A percentile compares a stretch with the other conserved stretches of the same genome.
phyloP scores from a whole-genome alignment of 2,113 vertebrate genomes.

The Prietella phreatophila region DNA sequence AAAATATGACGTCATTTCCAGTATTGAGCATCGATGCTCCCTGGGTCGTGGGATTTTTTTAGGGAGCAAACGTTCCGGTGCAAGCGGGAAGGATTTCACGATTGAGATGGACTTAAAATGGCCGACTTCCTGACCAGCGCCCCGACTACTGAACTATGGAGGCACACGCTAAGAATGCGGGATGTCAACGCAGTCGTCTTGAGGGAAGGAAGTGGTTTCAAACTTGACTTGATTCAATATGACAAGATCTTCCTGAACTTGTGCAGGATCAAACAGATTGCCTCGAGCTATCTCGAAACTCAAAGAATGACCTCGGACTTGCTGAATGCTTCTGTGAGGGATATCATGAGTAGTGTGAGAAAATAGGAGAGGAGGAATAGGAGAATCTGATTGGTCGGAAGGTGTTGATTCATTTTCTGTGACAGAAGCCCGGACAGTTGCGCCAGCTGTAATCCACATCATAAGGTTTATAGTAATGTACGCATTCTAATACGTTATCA shows the following conservation, averaged over 20 bases:
- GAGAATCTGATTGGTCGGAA: not conserved
- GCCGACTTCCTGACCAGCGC: too few species aligned
- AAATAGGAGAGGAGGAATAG: not conserved
- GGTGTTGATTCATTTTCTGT: not conserved
- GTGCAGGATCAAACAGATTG: not conserved
- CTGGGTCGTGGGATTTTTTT: too few species aligned
- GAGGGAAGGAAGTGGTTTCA: not conserved
- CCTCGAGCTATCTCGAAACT: not conserved
- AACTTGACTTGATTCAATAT: slow-evolving; percentile 2
- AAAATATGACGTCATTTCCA: too few species aligned
- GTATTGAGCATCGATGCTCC: too few species aligned
- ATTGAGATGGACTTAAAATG: too few species aligned
- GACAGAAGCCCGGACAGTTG: not conserved
- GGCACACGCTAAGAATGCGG: not conserved
- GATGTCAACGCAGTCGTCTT: not conserved
- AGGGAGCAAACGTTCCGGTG: too few species aligned
- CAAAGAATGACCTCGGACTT: not conserved
- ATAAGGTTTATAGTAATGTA: not conserved
- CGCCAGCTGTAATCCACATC: not conserved
- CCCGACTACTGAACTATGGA: too few species aligned
- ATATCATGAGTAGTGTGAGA: too few species aligned
- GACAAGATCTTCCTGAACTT: not conserved
- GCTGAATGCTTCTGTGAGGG: not conserved
- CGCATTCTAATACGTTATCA: not conserved
- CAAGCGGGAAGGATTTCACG: too few species aligned